Evolutionary conservation across 2,113 vertebrate species (phyloP).

Genomic region (Lethenteron reissneri): DNA sequence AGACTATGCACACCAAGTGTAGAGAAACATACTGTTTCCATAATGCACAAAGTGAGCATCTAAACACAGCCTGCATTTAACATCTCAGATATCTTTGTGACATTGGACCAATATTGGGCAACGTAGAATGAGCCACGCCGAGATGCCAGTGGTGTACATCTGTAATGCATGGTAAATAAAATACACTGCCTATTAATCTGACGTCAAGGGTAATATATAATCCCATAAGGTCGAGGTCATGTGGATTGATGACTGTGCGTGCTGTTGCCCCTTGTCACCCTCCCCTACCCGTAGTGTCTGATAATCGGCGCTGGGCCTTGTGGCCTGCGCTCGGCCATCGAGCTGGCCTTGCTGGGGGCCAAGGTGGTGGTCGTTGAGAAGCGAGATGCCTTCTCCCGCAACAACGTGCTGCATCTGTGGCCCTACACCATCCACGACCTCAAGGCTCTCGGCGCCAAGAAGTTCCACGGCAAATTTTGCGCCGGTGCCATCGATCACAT

Average conservation of each 20-base stretch:
- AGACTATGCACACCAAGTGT: no score
- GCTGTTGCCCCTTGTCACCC: background rate
- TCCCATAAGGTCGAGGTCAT: no score
- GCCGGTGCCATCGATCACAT: slow-evolving; percentile 90
- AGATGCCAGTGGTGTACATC: no score
- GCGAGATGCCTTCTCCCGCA: slow-evolving; percentile 74
- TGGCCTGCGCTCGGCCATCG: slow-evolving; percentile 72
- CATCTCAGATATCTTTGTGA: no score
- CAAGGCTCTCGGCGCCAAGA: slow-evolving; percentile 71
- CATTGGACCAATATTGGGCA: no score
- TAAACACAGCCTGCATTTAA: no score
- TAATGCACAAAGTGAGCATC: no score
- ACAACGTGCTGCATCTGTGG: slow-evolving; percentile 93
- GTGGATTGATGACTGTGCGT: background rate
- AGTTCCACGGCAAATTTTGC: slow-evolving; percentile 93
- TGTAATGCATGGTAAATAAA: no score
- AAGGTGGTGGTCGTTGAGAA: slow-evolving; percentile 86
- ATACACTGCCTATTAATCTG: no score
- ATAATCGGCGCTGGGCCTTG: slow-evolving; percentile 84
- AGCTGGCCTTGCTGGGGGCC: slow-evolving; percentile 68
- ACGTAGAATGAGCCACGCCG: no score
- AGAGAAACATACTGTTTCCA: no score
- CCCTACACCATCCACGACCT: slow-evolving; percentile 92
- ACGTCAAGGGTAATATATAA: no score
- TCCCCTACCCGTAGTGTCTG: slow-evolving; percentile 46